Evolutionary conservation across 2,113 vertebrate genomes (phyloP), one percentile per base, ranked within the genome.

Genomic region (Gymnogyps californianus): DNA sequence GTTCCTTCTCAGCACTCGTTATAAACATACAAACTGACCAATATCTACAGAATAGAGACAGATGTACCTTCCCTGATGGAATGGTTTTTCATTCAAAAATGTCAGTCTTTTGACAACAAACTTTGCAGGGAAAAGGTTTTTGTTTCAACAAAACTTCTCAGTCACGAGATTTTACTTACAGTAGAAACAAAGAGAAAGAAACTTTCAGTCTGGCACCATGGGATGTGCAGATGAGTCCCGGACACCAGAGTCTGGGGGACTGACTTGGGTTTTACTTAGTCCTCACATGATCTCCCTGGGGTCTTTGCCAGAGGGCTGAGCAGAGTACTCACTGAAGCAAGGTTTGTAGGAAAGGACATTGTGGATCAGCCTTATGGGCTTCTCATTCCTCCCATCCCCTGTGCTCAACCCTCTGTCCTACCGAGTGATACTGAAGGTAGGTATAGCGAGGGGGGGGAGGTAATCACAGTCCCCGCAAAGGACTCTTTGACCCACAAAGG

Each of bases 371-470:
- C 51, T 79, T 16, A 47, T 1, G 2, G 7, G 12, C 40, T 75
- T 57, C 49, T 82, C 24, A 42, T 26, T 77, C 54, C 25, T 72
- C 16, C 26, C 12, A n/a, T 47, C 42, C n/a, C 26, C 61, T 58
- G 9, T 47, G 54, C 54, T 69, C 3, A 1, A 42, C 13, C 19
- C 21, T 34, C 24, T 72, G 46, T 20, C 15, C 15, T 55, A 14
- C 13, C 6, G 1, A 28, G 6, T 5, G 13, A 61, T 62, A n/a
- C 0, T 10, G 2, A 44, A 38, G 11, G 20, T 9, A 65, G 18
- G 40, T 24, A 22, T 4, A 82, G n/a, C 1, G 2, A 36, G 18
- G 25, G 9, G 14, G 3, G 10, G 2, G 7, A 2, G 6, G 16
- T 7, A 46, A 54, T 36, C 4, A 4, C 31, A 55, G 28, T 32